These are phyloP conservation scores for Rhagonycha fulva DNA, from an alignment of 2,888 invertebrate species.

Conservation along the genomic window DNA sequence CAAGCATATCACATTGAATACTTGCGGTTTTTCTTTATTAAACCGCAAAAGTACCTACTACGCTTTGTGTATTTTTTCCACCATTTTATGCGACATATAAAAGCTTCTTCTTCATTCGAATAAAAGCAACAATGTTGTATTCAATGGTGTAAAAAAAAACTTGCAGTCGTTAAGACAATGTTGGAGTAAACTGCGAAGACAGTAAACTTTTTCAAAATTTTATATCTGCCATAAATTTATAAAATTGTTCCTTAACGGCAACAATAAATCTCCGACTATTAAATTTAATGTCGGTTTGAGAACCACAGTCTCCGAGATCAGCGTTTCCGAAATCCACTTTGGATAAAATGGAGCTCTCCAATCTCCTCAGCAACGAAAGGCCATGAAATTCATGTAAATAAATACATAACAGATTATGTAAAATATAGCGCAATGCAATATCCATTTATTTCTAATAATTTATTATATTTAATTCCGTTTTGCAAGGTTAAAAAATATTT, in stretches of 20 bases:
- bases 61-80: neutral
- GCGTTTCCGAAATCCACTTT: neutral
- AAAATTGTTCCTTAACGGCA: neutral
- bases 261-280: neutral
- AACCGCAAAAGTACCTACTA: neutral
- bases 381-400: neutral
- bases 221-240: neutral
- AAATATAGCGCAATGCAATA: conserved; percentile 4
- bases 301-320: neutral
- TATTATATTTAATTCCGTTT: conserved; percentile 11
- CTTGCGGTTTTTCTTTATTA: neutral
- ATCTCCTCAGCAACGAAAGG: neutral
- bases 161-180: neutral
- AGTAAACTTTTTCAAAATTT: neutral
- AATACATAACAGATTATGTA: neutral
- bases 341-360: neutral
- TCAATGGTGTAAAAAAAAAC: neutral
- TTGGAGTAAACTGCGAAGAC: neutral
- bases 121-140: neutral
- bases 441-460: conserved; percentile 12
- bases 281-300: neutral
- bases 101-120: neutral
- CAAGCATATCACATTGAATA: neutral
- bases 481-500: conserved; percentile 16
- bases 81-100: neutral